phyloP scores from a whole-genome alignment of 2,888 invertebrate genomes.

The Latrodectus hesperus region DNA sequence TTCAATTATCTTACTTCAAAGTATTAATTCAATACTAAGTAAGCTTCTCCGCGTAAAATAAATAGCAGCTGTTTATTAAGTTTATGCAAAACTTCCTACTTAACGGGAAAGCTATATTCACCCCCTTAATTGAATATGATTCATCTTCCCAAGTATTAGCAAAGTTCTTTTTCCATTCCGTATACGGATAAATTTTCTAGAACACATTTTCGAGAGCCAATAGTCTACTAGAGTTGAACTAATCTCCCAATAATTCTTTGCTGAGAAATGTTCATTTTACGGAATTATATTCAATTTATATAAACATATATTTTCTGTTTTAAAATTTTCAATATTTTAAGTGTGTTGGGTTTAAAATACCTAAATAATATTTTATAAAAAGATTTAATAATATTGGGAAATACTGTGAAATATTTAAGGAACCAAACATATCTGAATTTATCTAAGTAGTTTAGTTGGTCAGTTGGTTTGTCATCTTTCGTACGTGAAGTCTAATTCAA shows the following conservation, averaged over 20 bases:
- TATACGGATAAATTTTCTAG: neutral
- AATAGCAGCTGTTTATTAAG: neutral
- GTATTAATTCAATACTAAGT: neutral
- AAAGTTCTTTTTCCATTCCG: constrained; percentile 10
- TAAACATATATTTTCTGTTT: too few species aligned
- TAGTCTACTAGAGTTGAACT: neutral
- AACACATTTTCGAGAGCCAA: neutral
- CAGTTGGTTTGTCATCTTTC: too few species aligned
- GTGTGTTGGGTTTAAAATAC: too few species aligned
- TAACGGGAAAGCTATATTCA: neutral
- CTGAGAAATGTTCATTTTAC: neutral
- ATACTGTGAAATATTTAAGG: too few species aligned
- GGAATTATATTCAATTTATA: too few species aligned
- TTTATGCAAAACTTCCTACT: neutral
- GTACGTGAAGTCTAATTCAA: too few species aligned
- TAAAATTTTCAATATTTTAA: too few species aligned
- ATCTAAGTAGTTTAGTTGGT: too few species aligned
- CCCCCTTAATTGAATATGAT: constrained; percentile 25
- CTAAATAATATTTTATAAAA: too few species aligned
- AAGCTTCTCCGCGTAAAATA: neutral
- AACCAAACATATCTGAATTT: too few species aligned
- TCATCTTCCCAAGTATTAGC: constrained; percentile 15
- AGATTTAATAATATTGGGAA: too few species aligned
- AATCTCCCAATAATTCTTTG: neutral
- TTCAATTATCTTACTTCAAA: neutral